Evolutionary conservation across 2,113 vertebrate genomes (phyloP), one percentile per base, ranked within the genome.

Genomic region (Cyanistes caeruleus): DNA sequence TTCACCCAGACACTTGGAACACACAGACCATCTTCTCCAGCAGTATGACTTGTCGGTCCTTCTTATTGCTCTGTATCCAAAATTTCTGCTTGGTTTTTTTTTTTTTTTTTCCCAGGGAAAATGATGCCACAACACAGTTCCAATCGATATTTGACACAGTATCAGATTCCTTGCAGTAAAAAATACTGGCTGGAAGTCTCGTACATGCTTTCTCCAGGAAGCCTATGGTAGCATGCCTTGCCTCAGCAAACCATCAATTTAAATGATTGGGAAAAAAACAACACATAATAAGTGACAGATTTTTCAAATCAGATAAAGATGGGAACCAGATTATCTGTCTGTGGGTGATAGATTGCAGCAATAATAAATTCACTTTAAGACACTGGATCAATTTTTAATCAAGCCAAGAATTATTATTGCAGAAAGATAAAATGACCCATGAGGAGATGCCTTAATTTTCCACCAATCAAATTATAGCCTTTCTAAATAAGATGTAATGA

Each of bases 381-480:
- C 98, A 98, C 98, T 98, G 98, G 99, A 99, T 99, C 99, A 99
- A 99, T 99, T 99, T 99, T 99, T 99, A 99, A 99, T 99, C 99
- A 99, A 99, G 99, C 98, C 98, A 98, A 99, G 99, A 99, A 99
- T 99, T 99, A 99, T 99, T 99, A 99, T 99, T 99, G 98, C 98
- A 99, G 99, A 98, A 98, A 99, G 99, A 99, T 99, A 98, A 99
- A 99, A 99, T 99, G 99, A 99, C 99, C 99, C 98, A 98, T 98
- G 98, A 99, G 99, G 98, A 99, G 98, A 98, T 98, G 98, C 98
- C 99, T 99, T 99, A 99, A 99, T 99, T 99, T 98, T 99, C 98
- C 98, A 98, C 99, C 99, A 99, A 99, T 99, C 99, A 99, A 99
- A 99, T 99, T 99, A 99, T 98, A 98, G 98, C 98, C 98, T 99